Conservation (phyloP, 1,140 invertebrate species). For the Episyrphus balteatus region DNA sequence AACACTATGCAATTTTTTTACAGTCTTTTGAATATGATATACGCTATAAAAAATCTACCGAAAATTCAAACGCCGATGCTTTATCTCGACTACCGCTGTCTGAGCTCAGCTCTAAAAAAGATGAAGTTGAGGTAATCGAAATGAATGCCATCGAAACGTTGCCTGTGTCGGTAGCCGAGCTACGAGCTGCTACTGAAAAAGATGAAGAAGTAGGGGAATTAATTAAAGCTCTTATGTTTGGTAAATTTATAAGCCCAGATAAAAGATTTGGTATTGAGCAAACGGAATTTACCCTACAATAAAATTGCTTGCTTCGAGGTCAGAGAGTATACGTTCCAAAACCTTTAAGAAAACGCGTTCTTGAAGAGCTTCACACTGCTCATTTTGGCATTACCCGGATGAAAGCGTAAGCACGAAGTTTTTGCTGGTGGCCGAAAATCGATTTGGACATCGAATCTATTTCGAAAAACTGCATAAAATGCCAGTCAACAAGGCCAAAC, state of each 20-base stretch:
- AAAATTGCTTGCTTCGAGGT: conserved; percentile 12
- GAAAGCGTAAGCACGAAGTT: conserved; percentile 12
- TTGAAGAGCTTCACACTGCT: conserved; percentile 11
- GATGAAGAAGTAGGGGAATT: conserved; percentile 7
- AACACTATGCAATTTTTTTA: conserved; percentile 28
- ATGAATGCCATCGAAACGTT: conserved; percentile 6
- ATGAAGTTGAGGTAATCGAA: conserved; percentile 1
- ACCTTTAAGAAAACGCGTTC: conserved; percentile 6
- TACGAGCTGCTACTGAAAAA: conserved; percentile 4
- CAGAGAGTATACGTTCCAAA: conserved; percentile 9
- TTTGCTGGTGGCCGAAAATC: conserved; percentile 12
- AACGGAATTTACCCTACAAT: conserved; percentile 8
- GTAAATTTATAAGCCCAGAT: conserved; percentile 2
- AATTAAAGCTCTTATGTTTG: conserved; percentile 5
- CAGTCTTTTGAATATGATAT: conserved; percentile 21
- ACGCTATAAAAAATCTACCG: conserved; percentile 10
- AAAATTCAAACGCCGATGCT: conserved; percentile 16
- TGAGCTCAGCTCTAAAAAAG: neutral
- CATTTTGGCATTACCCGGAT: conserved; percentile 16
- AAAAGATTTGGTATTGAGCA: conserved; percentile 3
- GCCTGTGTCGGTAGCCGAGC: neutral
- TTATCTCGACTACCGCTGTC: conserved; percentile 9
- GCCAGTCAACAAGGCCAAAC: neutral
- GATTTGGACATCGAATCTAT: conserved; percentile 8
- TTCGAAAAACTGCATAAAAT: conserved; percentile 15